Base-by-base conservation (phyloP, 2,888 invertebrate species). In the Cheilosia variabilis region DNA sequence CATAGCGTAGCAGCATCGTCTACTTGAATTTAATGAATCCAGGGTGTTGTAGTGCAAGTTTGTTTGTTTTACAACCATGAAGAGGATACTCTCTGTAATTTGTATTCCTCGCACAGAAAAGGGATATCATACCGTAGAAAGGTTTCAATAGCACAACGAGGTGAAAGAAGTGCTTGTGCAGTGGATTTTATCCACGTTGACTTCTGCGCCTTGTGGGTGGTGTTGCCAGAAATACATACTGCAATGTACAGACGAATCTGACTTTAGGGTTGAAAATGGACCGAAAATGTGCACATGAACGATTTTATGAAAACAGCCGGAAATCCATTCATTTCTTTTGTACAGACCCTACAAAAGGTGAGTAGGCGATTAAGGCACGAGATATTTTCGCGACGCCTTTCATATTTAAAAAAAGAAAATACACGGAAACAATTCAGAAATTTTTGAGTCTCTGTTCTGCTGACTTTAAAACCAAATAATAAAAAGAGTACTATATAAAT, bases 21-120 rank as follows among this genome's bases (percentile, higher is more conserved):
- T 66, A 22, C 55, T 63, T 68, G 31, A 57, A 50, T 63, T 69
- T 79, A 75, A 83, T 73, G 78, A 83, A 79, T 84, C 69, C 78
- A 69, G 79, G 79, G 73, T 22, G 22, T 57, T 78, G 72, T 57
- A 22, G 37, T 53, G 63, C 72, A 62, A 45, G 24, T 22, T 55
- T 66, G 52, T 60, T 52, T 43, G 19, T 71, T 50, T 47, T 58
- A 47, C 34, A 62, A 69, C 43, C 47, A 41, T 57, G 31, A 57
- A 52, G 34, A 63, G 63, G n/a, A 58, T 37, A 34, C 47, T 77
- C 43, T 55, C 22, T 58, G 24, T 53, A 37, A 34, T 57, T 63
- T 57, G 24, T 75, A 13, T 19, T 55, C 37, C 17, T 55, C 9
- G 9, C 9, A 9, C 9, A 31, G 31, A 31, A 9, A 9, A 9